phyloP scores from a whole-genome alignment of 2,113 vertebrate species.

The Salvator merianae region DNA sequence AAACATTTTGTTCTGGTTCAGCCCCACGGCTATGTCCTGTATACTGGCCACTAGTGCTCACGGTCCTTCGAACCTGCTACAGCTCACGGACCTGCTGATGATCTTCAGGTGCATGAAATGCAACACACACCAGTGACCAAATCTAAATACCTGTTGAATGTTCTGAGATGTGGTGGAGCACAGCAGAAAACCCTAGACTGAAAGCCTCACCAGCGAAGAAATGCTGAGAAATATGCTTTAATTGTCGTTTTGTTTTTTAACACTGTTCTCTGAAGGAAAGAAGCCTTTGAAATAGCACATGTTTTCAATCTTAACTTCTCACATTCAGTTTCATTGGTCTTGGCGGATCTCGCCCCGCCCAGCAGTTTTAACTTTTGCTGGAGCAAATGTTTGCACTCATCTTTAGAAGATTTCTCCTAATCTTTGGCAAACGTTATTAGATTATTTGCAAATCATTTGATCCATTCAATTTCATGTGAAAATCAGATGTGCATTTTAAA shows the following conservation, averaged over 20 bases:
- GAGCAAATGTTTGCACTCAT: not conserved
- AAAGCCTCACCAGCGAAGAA: not conserved
- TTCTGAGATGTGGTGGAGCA: no score
- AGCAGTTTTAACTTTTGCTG: not conserved
- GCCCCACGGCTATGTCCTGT: no score
- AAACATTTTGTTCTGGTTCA: no score
- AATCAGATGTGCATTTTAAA: no score
- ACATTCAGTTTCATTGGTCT: not conserved
- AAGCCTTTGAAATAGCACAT: not conserved
- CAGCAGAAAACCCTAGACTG: no score
- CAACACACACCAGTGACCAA: no score
- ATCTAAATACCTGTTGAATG: no score
- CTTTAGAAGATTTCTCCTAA: not conserved
- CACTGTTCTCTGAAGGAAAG: not conserved
- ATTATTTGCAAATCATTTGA: not conserved
- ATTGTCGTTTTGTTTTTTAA: no score
- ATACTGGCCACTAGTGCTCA: no score
- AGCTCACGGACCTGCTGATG: no score
- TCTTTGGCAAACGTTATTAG: not conserved
- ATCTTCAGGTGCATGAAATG: no score
- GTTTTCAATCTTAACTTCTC: not conserved
- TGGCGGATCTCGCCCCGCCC: not conserved
- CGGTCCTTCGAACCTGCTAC: no score
- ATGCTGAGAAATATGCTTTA: not conserved
- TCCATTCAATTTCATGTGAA: not conserved